Percentiles rank a stretch among this genome's conserved stretches.
phyloP scores from a whole-genome alignment of 2,113 vertebrate species.

The Nothoprocta perdicaria region DNA sequence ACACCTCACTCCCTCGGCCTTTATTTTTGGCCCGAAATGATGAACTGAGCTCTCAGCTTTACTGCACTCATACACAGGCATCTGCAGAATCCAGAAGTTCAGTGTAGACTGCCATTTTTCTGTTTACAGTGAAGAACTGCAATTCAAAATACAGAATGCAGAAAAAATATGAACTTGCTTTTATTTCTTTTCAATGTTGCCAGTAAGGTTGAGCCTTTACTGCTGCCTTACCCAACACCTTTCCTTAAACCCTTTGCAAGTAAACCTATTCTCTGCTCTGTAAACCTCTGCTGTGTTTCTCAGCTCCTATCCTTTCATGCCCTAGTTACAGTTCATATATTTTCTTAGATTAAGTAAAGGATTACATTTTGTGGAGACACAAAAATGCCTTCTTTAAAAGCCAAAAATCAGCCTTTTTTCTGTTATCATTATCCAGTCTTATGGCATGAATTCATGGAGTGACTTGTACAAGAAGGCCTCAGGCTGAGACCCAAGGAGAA shows the following conservation, averaged over 20 bases:
- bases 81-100: background rate
- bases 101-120: background rate
- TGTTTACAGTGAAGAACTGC: constrained; percentile 14
- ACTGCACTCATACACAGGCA: background rate
- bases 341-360: background rate
- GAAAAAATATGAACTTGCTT: background rate
- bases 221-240: background rate
- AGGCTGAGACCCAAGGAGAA: background rate
- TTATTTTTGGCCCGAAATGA: background rate
- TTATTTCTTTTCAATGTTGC: background rate
- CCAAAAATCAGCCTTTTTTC: background rate
- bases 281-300: background rate
- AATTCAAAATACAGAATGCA: constrained; percentile 8
- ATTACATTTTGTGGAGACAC: background rate
- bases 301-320: background rate
- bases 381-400: background rate
- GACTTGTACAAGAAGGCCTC: background rate
- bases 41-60: background rate
- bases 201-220: background rate
- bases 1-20: background rate
- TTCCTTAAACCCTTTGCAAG: background rate
- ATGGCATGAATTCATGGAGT: background rate
- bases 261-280: background rate
- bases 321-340: background rate
- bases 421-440: background rate